Evolutionary conservation across 2,888 invertebrate genomes (phyloP).

Genomic region (Melipona bicolor): DNA sequence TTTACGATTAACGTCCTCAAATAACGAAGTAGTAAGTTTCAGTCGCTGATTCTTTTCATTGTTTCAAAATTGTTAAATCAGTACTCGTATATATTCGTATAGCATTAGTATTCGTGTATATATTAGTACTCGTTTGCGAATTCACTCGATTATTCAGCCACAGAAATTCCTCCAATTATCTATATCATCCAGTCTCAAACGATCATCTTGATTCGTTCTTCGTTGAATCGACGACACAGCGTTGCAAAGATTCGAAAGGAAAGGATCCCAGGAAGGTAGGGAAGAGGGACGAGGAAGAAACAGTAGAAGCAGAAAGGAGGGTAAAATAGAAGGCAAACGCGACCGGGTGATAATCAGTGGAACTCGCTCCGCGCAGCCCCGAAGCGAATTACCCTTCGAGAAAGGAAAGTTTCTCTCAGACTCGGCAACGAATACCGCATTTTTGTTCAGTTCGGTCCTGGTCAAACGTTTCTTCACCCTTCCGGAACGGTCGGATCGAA

Average conservation of each 20-base stretch:
- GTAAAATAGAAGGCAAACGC: conserved; percentile 25
- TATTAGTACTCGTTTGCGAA: too few species aligned
- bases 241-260: neutral
- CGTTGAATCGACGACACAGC: neutral
- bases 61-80: too few species aligned
- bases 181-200: neutral
- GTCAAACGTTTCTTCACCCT: conserved; percentile 26
- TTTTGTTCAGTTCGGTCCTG: conserved; percentile 46
- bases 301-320: too few species aligned
- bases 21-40: too few species aligned
- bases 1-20: too few species aligned
- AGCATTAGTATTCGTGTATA: too few species aligned
- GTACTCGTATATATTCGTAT: neutral
- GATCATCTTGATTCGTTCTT: neutral
- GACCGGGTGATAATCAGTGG: conserved; percentile 48
- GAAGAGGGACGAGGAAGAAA: neutral
- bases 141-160: neutral
- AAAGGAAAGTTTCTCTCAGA: conserved; percentile 60
- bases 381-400: conserved; percentile 56
- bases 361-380: conserved; percentile 33
- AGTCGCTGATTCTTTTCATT: too few species aligned
- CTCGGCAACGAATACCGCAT: conserved; percentile 61
- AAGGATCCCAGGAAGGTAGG: too few species aligned
- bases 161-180: neutral
- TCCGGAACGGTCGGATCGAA: conserved; percentile 31